Conservation (phyloP, 2,113 vertebrate species). For the Salvelinus sp. region DNA sequence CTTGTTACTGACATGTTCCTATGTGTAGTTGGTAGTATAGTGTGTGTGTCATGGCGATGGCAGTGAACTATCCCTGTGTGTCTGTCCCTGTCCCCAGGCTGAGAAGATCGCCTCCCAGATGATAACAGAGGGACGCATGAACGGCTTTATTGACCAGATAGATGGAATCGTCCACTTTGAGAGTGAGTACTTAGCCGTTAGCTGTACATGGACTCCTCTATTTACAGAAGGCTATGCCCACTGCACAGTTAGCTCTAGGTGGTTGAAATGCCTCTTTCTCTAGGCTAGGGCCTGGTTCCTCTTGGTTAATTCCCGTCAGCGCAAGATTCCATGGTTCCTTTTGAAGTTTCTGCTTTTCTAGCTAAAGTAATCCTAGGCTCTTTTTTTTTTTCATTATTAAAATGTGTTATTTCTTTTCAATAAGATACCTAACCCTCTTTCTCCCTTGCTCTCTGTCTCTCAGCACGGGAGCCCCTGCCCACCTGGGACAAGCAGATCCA, state of each 20-base stretch:
- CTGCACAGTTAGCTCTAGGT: background rate
- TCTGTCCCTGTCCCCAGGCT: constrained; percentile 73
- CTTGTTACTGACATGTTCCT: background rate
- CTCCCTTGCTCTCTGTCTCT: background rate
- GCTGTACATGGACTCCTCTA: background rate
- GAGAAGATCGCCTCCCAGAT: constrained; percentile 99
- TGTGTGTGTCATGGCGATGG: background rate
- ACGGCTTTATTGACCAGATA: constrained; percentile 98
- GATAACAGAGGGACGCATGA: constrained; percentile 99
- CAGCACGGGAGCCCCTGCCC: constrained; percentile 95
- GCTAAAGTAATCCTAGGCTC: no score
- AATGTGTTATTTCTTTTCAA: background rate
- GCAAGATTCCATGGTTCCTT: no score
- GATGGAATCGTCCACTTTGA: constrained; percentile 98
- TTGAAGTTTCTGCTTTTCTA: no score
- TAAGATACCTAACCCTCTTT: background rate
- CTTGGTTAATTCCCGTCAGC: background rate
- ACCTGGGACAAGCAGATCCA: constrained; percentile 99
- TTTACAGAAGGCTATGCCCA: background rate
- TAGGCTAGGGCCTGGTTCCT: background rate
- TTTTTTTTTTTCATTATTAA: background rate
- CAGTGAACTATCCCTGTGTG: constrained; percentile 8
- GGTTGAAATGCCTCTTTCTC: no score
- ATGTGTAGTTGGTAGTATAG: background rate
- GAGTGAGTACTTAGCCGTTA: constrained; percentile 78